phyloP scores from a whole-genome alignment of 2,797 vertebrate species.

The Eulemur mongoz region DNA sequence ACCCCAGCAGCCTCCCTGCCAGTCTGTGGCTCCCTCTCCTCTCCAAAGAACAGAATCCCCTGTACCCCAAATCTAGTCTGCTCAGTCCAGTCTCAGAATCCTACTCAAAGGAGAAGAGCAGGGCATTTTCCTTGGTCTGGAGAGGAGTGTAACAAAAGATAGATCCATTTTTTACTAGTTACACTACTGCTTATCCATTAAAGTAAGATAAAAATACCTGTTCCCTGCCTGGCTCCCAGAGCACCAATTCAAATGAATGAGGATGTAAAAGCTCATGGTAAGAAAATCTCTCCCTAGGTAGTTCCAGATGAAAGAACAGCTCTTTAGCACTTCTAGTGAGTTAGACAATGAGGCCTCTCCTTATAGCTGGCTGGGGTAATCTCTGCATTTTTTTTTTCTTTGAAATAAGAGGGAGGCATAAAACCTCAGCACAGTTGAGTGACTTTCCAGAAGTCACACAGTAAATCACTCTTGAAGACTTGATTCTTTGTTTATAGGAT shows the following conservation, averaged over 20 bases:
- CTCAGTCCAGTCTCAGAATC: neutral
- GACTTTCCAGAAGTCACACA: conserved; percentile 19
- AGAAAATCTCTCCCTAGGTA: conserved; percentile 78
- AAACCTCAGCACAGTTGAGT: conserved; percentile 39
- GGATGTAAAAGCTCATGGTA: conserved; percentile 77
- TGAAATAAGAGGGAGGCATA: conserved; percentile 24
- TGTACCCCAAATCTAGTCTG: neutral
- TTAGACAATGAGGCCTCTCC: conserved; percentile 52
- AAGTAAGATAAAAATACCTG: conserved; percentile 80
- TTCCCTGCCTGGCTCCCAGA: conserved; percentile 72
- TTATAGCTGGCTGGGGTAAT: conserved; percentile 3
- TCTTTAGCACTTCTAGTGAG: conserved; percentile 73
- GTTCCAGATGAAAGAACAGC: conserved; percentile 73
- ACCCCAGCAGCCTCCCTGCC: neutral
- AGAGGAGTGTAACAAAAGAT: neutral
- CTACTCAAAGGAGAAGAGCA: neutral
- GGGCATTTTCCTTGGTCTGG: neutral
- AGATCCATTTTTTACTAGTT: conserved; percentile 65
- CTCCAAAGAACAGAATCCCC: neutral
- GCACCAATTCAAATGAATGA: conserved; percentile 79
- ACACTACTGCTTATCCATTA: conserved; percentile 74
- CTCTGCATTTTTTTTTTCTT: neutral
- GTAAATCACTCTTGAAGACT: conserved; percentile 41
- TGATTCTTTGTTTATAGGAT: neutral
- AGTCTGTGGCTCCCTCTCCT: neutral